Evolutionary conservation across 2,888 invertebrate genomes (phyloP).

Genomic region (Xestoiulus laeticollis): DNA sequence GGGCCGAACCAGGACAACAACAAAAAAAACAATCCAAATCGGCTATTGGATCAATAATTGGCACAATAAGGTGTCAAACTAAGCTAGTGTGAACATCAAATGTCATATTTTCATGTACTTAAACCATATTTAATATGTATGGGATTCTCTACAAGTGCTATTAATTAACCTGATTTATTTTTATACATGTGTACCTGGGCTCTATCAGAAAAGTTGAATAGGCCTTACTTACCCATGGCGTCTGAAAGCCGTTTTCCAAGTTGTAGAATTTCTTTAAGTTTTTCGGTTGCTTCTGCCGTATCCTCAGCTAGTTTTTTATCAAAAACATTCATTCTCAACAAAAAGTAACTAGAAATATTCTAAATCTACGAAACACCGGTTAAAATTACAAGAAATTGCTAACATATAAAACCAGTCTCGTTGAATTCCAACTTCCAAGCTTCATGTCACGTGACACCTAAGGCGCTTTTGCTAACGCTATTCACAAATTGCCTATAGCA

Average conservation of each 20-base stretch:
- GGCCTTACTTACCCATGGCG: slow-evolving; percentile 40
- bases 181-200: too few relatives aligned
- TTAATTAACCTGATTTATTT: too few relatives aligned
- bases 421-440: slow-evolving; percentile 28
- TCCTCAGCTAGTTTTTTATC: slow-evolving; percentile 32
- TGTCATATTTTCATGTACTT: too few relatives aligned
- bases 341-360: background rate
- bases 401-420: background rate
- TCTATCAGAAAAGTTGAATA: too few relatives aligned
- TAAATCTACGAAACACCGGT: background rate
- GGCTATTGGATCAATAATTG: too few relatives aligned
- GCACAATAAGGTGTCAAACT: too few relatives aligned
- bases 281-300: slow-evolving; percentile 54
- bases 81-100: too few relatives aligned
- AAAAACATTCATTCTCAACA: background rate
- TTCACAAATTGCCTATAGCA: background rate
- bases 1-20: too few relatives aligned
- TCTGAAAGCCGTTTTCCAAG: slow-evolving; percentile 49
- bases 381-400: background rate
- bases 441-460: background rate
- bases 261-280: slow-evolving; percentile 54
- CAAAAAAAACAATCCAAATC: too few relatives aligned
- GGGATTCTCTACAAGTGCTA: too few relatives aligned
- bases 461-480: slow-evolving; percentile 4
- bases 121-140: too few relatives aligned